Evolutionary conservation across 2,797 vertebrate genomes (phyloP), one percentile per base, ranked within the genome.

Genomic region (Semotilus atromaculatus): DNA sequence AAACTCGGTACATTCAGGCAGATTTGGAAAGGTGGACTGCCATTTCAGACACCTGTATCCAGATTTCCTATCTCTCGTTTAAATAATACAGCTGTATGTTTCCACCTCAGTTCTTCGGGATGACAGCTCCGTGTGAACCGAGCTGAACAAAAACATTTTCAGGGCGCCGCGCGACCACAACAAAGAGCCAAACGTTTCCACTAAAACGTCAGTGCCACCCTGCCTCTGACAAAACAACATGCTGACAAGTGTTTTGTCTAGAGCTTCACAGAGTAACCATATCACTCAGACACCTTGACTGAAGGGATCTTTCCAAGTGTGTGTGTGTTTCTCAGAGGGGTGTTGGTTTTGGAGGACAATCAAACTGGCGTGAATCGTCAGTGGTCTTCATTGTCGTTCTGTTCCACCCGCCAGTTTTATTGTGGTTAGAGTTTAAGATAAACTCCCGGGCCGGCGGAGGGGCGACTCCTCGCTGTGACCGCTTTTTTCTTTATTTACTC

Each of bases 291-390:
- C 93, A 92, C 91, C 91, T 92, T 91, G 90, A 93, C 94, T 48
- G 92, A 91, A 89, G 91, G 81, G 55, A 48, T 79, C 58, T 85
- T 81, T 87, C 72, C 70, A 34, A 64, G 75, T 71, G 75, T 82
- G 66, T 71, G 66, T 29, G 83, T 73, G 90, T 89, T 87, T 88
- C 88, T 89, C 91, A 90, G 92, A 71, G 60, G 43, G 62, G 40
- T 94, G 95, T 95, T 96, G 91, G 93, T 96, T 89, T 97, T 97
- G 96, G 96, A 97, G 92, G 76, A 86, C 68, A 95, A 97, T 97
- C 95, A 97, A 96, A 95, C 94, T 92, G 77, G 62, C 82, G 85
- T 83, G 90, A 92, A 86, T 88, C 89, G 88, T 89, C 21, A 80
- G 87, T 13, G 70, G 80, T 87, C 88, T 90, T 89, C 91, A 93